Evolutionary conservation across 1,140 invertebrate genomes (phyloP), one percentile per base, ranked within the genome.

Genomic region (Halictus rubicundus): DNA sequence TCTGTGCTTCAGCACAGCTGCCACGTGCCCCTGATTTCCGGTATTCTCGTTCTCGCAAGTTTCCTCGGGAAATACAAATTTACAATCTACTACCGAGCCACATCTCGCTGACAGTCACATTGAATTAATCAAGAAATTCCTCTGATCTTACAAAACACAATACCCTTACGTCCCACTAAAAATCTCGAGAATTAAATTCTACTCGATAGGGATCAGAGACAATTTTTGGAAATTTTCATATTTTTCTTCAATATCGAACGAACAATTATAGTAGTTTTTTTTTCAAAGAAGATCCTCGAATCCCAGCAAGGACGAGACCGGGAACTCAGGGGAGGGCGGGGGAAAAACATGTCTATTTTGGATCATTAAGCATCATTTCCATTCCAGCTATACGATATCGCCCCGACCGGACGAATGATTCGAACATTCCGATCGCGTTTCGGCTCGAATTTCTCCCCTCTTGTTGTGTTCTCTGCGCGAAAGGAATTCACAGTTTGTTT

Each of bases 361-460:
- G 60, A 82, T 82, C 61, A 81, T 85, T 73, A 76, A 85, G 63
- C 80, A 69, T 72, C 82, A 75, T 73, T 86, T 82, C 76, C 80
- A 63, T 65, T 61, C 46, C 79, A 77, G 54, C 60, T 66, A 21
- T 37, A 81, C 82, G 74, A 70, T 71, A 52, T 68, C 71, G 57
- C 66, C 59, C 42, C 69, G 60, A 65, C 54, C 32, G 23, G 68
- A 65, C 57, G 54, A 71, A 71, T 42, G 46, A 74, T 64, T 32
- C 68, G 52, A 57, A 59, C 49, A 76, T 70, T 63, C 57, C 14
- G 76, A 61, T 49, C 83, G 82, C 61, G 77, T 83, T 83, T 83
- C 68, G 66, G 42, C 42, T 64, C 78, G 32, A 70, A 57, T 76
- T 72, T 73, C 57, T 70, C 46, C 49, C 27, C 25, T 81, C 37